Evolutionary conservation across 2,113 vertebrate species (phyloP), one percentile per base, ranked within the genome.

Genomic region (Henicopernis longicauda): DNA sequence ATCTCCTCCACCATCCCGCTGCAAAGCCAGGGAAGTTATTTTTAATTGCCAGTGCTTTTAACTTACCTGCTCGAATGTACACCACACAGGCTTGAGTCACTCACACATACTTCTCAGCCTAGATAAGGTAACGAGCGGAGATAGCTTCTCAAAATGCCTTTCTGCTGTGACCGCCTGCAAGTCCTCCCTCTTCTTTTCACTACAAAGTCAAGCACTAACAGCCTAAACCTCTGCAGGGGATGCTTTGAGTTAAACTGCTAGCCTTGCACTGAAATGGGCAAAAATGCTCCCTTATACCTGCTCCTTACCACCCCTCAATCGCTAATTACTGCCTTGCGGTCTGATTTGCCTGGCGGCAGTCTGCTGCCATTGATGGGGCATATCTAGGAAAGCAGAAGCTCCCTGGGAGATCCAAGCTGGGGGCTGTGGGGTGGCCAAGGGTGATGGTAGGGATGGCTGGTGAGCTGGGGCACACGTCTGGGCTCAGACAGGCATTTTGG

Each of bases 171-270:
- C 91, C 77, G 78, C 70, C 70, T 91, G 78, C 0, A 0, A 93
- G 71, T 96, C 78, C 82, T 93, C 82, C 81, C 71, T 96, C 82
- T 87, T 74, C 73, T 93, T 65, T 95, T 73, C 57, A 82, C 44
- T 86, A 86, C 92, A 93, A 90, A 92, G 90, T 67, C 66, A 18
- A 79, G 25, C 85, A 90, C 86, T 96, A 95, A 95, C 92, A 94
- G 55, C 70, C 71, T 82, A 86, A 91, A 94, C 92, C 96, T 69
- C 96, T 94, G 96, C 92, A 92, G 93, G 92, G 34, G 62, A 90
- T 2, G 32, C 96, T 97, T 95, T 97, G 93, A 96, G 83, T 97
- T 96, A 95, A 94, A 96, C 63, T 94, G 52, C 69, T 52, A 78
- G 57, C 69, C 69, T 91, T 79, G 47, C 73, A 86, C 47, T 93